Percentiles rank a stretch among this genome's conserved stretches.
Evolutionary conservation across 2,113 vertebrate species (phyloP).

Genomic region (Myotis yumanensis): DNA sequence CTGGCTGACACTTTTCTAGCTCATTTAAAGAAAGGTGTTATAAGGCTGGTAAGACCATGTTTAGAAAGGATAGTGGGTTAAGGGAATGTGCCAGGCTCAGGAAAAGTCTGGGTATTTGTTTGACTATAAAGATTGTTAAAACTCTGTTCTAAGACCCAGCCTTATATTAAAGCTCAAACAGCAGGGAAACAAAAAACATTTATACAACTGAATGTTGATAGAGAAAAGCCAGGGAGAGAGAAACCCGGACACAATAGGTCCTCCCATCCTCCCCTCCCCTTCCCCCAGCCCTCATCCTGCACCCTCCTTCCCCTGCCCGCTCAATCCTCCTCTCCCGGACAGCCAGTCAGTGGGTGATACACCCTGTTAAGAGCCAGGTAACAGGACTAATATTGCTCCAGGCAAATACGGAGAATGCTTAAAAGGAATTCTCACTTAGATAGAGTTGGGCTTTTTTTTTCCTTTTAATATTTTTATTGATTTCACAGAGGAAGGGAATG

Average conservation of each 20-base stretch:
- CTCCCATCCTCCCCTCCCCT: accelerated
- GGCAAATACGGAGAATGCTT: not conserved
- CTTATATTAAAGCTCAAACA: not conserved
- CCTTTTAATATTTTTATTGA: no score
- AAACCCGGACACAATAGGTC: not conserved
- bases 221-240: not conserved
- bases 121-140: not conserved
- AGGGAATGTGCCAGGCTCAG: not conserved
- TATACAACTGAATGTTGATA: not conserved
- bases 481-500: no score
- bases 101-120: not conserved
- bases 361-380: not conserved
- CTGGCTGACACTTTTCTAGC: not conserved
- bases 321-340: not conserved
- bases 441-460: not conserved
- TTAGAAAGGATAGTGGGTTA: not conserved
- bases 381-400: not conserved
- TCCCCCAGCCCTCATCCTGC: not conserved
- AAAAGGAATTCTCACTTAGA: not conserved
- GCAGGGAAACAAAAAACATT: not conserved
- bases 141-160: not conserved
- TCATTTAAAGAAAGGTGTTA: no score
- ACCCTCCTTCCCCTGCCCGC: not conserved
- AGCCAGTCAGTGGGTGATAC: not conserved
- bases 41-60: not conserved